Base-by-base conservation (phyloP, 2,888 invertebrate genomes). In the Dicranocentrus wangi region DNA sequence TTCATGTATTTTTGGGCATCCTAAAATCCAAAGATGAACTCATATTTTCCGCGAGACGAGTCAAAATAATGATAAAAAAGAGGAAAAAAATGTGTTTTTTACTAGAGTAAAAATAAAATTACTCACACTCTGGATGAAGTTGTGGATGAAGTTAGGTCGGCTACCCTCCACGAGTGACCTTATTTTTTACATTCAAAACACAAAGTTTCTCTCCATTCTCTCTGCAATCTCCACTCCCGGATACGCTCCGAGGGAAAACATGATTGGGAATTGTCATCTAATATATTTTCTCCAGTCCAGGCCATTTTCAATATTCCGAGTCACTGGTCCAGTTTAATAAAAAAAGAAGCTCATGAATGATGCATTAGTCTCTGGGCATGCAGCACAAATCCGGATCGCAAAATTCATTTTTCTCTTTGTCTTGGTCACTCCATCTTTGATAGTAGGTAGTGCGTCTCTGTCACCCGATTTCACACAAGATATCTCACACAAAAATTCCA, bases 291-390 rank as follows among this genome's bases (percentile, higher is more conserved):
- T 5, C 28, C 53, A 10, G 66, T 27, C 32, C 19, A n/a, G 39
- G 7, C 39, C 23, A 23, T 68, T 66, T 58, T 43, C 58, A 61
- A 69, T 69, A 77, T 53, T 66, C 27, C 68, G 60, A 61, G n/a
- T 32, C 28, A 69, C 39, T 76, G 68, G 76, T 68, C 75, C 25
- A 47, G 47, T 61, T 65, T 51, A 75, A 58, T 42, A 60, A 58
- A 47, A 42, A 78, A 70, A 53, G 65, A 68, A 43, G 51, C 32
- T 82, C 79, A 82, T 82, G 82, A 82, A 82, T 82, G 82, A 82
- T 82, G 75, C 79, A 79, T 79, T 17, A 58, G 43, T 39, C 17
- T 71, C 32, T 32, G n/a, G n/a, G n/a, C n/a, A n/a, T n/a, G n/a
- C n/a, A n/a, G n/a, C n/a, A n/a, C n/a, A n/a, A n/a, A n/a, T n/a